These are phyloP conservation scores for Gasteruption jaculator DNA, from an alignment of 2,888 invertebrate genomes.

Conservation along the genomic window DNA sequence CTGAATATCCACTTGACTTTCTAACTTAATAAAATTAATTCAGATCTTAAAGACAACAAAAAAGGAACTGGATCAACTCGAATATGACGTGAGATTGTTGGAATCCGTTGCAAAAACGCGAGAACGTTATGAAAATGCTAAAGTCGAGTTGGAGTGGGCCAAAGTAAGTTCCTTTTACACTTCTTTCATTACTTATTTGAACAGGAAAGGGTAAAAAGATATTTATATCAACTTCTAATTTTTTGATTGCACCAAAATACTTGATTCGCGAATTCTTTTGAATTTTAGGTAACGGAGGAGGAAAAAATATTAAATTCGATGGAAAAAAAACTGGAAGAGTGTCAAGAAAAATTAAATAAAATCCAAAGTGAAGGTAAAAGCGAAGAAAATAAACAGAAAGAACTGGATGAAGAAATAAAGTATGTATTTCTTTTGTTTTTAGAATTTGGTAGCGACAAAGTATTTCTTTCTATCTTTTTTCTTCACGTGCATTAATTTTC, in stretches of 20 bases:
- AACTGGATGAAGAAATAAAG: slow-evolving; percentile 48
- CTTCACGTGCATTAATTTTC: slow-evolving; percentile 13
- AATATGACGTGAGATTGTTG: slow-evolving; percentile 56
- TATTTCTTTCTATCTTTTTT: slow-evolving; percentile 13
- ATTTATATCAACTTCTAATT: background rate
- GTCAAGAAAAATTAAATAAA: slow-evolving; percentile 36
- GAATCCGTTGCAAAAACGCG: slow-evolving; percentile 57
- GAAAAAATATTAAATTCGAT: slow-evolving; percentile 19
- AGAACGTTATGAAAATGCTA: slow-evolving; percentile 51
- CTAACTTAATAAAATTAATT: slow-evolving; percentile 39
- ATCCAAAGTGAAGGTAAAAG: slow-evolving; percentile 26
- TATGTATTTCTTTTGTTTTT: slow-evolving; percentile 37
- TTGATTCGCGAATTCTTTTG: slow-evolving; percentile 5
- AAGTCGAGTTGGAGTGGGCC: slow-evolving; percentile 59
- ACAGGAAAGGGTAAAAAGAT: too few species aligned
- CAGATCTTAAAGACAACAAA: slow-evolving; percentile 39
- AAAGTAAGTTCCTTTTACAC: slow-evolving; percentile 30
- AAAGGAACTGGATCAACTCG: slow-evolving; percentile 55
- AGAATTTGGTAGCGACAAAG: too few species aligned
- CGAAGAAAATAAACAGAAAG: slow-evolving; percentile 29
- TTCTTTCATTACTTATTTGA: slow-evolving; percentile 3
- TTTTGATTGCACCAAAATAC: slow-evolving; percentile 10
- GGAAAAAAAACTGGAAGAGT: slow-evolving; percentile 42
- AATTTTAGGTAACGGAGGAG: slow-evolving; percentile 22
- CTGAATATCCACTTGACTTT: slow-evolving; percentile 36